Evolutionary conservation across 1,140 invertebrate species (phyloP).

Genomic region (Ostrea edulis): DNA sequence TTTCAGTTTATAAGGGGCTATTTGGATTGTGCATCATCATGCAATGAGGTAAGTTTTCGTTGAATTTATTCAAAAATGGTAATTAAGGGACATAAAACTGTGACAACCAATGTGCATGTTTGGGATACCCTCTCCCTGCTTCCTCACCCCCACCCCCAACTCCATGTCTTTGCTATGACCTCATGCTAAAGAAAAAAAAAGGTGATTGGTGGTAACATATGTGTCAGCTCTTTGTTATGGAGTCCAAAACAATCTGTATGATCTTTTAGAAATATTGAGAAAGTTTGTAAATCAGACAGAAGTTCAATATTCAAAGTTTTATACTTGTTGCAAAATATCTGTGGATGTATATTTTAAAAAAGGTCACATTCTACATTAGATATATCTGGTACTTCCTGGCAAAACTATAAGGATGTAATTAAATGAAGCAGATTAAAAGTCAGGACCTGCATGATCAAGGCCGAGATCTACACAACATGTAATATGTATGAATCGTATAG

Average conservation of each 20-base stretch:
- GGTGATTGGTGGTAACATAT: neutral
- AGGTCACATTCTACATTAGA: no score
- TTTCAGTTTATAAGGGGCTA: conserved; percentile 28
- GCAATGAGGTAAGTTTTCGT: conserved; percentile 16
- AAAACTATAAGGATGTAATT: no score
- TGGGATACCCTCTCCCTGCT: neutral
- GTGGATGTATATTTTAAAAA: no score
- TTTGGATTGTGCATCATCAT: conserved; percentile 7
- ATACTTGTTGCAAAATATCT: no score
- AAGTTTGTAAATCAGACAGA: no score
- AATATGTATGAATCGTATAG: neutral
- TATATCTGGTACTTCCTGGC: no score
- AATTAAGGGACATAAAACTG: neutral
- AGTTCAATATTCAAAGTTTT: no score
- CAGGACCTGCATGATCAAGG: neutral
- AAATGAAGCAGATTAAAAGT: neutral
- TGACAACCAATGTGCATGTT: neutral
- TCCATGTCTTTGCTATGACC: neutral
- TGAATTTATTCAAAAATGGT: neutral
- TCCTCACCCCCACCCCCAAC: neutral
- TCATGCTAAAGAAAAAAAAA: neutral
- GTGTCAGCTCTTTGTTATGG: neutral
- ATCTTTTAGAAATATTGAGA: no score
- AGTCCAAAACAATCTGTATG: no score
- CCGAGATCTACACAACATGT: no score